A percentile compares a stretch with the other conserved stretches of the same genome.
Conservation (phyloP, 2,888 invertebrate genomes). For the Apodemia zela region DNA sequence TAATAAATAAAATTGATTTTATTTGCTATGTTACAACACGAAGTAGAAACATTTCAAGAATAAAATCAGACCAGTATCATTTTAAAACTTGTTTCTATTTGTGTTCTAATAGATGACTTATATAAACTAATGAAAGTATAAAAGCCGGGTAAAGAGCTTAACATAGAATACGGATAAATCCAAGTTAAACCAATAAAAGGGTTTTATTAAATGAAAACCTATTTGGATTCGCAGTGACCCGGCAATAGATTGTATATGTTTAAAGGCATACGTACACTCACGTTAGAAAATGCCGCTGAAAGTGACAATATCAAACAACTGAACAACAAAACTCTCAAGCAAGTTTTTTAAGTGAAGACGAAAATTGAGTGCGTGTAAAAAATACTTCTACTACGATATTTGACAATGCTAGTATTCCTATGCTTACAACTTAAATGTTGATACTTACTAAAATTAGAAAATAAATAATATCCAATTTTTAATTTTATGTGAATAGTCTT, state of each 20-base stretch:
- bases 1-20: not conserved
- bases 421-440: not conserved
- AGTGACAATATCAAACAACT: not conserved
- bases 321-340: not conserved
- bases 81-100: slow-evolving; percentile 23
- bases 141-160: slow-evolving; percentile 37
- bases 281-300: slow-evolving; percentile 30
- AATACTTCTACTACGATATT: not conserved
- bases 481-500: too few relatives aligned
- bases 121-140: slow-evolving; percentile 30
- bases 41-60: not conserved
- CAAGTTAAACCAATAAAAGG: slow-evolving; percentile 76
- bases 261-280: slow-evolving; percentile 38
- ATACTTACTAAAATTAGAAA: not conserved
- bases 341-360: not conserved
- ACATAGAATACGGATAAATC: slow-evolving; percentile 51
- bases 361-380: not conserved
- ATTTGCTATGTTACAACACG: not conserved
- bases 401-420: not conserved
- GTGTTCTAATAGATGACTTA: slow-evolving; percentile 22
- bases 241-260: slow-evolving; percentile 52
- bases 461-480: too few relatives aligned
- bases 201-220: slow-evolving; percentile 75
- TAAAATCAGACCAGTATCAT: not conserved
- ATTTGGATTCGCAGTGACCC: slow-evolving; percentile 63